Evolutionary conservation across 2,888 invertebrate species (phyloP).

Genomic region (Cataglyphis albicans): DNA sequence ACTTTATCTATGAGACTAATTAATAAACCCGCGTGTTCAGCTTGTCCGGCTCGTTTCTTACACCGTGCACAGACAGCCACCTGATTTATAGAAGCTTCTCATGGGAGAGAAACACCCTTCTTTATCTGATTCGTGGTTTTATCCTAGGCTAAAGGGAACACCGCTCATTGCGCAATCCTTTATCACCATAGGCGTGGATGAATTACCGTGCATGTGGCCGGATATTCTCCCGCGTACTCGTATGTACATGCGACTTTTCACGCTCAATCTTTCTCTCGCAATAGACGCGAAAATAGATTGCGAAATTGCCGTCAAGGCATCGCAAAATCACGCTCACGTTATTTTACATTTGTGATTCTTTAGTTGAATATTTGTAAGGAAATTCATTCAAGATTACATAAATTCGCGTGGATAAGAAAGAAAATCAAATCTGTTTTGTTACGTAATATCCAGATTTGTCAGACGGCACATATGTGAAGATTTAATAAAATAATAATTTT

Average conservation of each 20-base stretch:
- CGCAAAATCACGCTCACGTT: conserved; percentile 1
- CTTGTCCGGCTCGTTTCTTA: conserved; percentile 60
- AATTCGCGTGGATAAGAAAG: neutral
- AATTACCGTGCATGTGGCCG: conserved; percentile 66
- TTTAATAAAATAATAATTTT: neutral
- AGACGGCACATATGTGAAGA: neutral
- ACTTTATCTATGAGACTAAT: conserved; percentile 71
- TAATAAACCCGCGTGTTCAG: conserved; percentile 69
- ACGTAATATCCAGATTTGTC: neutral
- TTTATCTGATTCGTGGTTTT: conserved; percentile 78
- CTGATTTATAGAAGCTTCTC: conserved; percentile 75
- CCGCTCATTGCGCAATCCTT: conserved; percentile 79
- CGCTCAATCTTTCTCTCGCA: neutral
- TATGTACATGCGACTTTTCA: conserved; percentile 1
- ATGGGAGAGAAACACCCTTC: conserved; percentile 64
- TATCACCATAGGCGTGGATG: conserved; percentile 78
- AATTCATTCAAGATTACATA: neutral
- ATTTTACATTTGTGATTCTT: neutral
- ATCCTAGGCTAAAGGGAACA: conserved; percentile 65
- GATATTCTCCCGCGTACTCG: conserved; percentile 61
- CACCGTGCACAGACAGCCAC: conserved; percentile 63
- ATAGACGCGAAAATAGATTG: neutral
- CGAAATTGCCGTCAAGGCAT: conserved; percentile 6
- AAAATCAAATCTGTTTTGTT: neutral
- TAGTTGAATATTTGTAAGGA: neutral